Evolutionary conservation across 2,113 vertebrate species (phyloP), one percentile per base, ranked within the genome.

Genomic region (Zapornia atra): DNA sequence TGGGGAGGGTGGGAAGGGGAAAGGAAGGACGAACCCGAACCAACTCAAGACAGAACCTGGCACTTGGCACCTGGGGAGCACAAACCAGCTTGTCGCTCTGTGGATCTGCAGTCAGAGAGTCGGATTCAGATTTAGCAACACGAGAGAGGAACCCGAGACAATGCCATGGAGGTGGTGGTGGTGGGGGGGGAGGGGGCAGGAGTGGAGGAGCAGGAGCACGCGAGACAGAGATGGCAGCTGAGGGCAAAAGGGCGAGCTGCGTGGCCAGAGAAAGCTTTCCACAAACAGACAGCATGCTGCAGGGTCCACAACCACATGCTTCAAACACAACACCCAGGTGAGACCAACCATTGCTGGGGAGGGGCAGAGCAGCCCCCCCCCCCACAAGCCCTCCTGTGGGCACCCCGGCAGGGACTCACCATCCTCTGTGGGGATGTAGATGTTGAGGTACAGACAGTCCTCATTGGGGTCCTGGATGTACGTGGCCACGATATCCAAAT

Each of bases 401-500:
- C 86, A 93, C 94, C 94, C 94, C 56, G 84, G 97, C 66, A 97
- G 98, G 96, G 98, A 99, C 99, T 99, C 99, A 99, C 99, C 99
- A 99, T 99, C 99, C 98, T 99, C 99, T 4, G 99, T 99, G 82
- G 99, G 99, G 96, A 99, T 99, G 98, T 99, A 99, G 98, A 99
- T 99, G 97, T 99, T 99, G 97, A 99, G 98, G 96, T 99, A 99
- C 94, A 99, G 99, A 98, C 99, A 99, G 98, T 99, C 99, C 98
- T 99, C 99, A 0, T 99, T 99, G 97, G 99, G 99, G 94, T 99
- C 99, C 98, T 99, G 99, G 98, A 99, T 99, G 98, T 99, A 99
- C 3, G 99, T 99, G 59, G 99, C 99, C 70, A 99, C 99, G 71
- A 99, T 99, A 98, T 99, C 99, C 99, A 99, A 97, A 98, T 99